Evolutionary conservation across 2,113 vertebrate species (phyloP).

Genomic region (Poecile atricapillus): DNA sequence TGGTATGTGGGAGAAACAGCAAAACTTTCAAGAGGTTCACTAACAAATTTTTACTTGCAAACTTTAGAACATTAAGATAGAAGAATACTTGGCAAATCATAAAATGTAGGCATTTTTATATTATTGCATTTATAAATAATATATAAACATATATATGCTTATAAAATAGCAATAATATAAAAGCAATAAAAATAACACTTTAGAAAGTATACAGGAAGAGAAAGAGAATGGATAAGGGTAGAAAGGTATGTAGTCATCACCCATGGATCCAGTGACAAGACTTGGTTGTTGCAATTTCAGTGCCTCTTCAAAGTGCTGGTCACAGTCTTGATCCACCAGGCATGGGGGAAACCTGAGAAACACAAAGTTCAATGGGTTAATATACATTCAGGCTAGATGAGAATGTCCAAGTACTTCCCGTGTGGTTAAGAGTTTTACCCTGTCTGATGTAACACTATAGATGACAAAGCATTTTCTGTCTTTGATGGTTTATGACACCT

Average conservation of each 20-base stretch:
- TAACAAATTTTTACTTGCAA: neutral
- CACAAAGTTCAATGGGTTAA: neutral
- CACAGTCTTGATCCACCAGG: neutral
- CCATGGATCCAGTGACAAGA: neutral
- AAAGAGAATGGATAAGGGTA: neutral
- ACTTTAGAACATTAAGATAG: neutral
- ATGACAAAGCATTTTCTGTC: neutral
- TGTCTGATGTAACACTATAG: neutral
- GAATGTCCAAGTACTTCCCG: neutral
- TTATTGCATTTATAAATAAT: too few species aligned
- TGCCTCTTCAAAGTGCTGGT: neutral
- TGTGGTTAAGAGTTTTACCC: neutral
- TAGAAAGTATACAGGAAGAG: neutral
- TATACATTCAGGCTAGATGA: neutral
- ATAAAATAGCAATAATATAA: neutral
- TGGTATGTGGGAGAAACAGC: neutral
- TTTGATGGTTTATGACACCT: neutral
- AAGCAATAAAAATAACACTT: neutral
- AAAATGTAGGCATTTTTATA: neutral
- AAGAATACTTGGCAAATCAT: neutral
- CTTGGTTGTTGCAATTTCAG: neutral
- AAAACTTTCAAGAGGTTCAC: neutral
- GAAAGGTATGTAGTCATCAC: neutral
- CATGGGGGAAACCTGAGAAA: neutral
- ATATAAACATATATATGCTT: too few species aligned